These are phyloP conservation scores for Nycteola revayana DNA, from an alignment of 2,888 invertebrate species.

Conservation along the genomic window DNA sequence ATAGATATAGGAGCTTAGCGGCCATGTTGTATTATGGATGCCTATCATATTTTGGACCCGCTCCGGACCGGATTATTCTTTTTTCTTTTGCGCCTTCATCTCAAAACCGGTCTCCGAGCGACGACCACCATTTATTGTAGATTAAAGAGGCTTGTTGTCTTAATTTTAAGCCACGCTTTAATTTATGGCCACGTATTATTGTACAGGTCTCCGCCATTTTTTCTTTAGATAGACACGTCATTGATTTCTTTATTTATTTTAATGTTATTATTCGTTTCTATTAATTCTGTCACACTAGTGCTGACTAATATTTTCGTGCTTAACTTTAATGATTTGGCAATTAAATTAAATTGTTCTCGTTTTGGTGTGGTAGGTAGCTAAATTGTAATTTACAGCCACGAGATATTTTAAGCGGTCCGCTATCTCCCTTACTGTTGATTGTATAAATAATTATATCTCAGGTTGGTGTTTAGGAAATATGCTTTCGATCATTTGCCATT, in stretches of 20 bases:
- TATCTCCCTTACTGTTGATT: conserved; percentile 40
- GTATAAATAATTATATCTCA: conserved; percentile 50
- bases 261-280: conserved; percentile 31
- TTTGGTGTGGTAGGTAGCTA: conserved; percentile 78
- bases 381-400: conserved; percentile 74
- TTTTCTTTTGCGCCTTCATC: conserved; percentile 76
- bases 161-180: conserved; percentile 81
- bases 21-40: conserved; percentile 83
- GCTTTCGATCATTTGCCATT: too few relatives aligned
- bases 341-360: conserved; percentile 79
- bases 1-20: conserved; percentile 73
- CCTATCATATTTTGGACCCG: conserved; percentile 82
- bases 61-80: conserved; percentile 79
- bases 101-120: conserved; percentile 75
- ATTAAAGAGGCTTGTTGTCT: conserved; percentile 83
- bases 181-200: conserved; percentile 78
- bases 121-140: conserved; percentile 81
- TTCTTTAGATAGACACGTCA: conserved; percentile 66
- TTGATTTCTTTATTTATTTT: conserved; percentile 74
- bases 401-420: conserved; percentile 59
- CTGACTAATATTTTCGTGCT: conserved; percentile 76
- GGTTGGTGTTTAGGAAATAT: conserved; percentile 40
- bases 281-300: conserved; percentile 71
- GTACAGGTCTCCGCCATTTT: conserved; percentile 71
- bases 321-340: conserved; percentile 81